These are phyloP conservation scores for Pseudomyrmex cubaensis DNA, from an alignment of 1,140 invertebrate genomes.

Conservation along the genomic window DNA sequence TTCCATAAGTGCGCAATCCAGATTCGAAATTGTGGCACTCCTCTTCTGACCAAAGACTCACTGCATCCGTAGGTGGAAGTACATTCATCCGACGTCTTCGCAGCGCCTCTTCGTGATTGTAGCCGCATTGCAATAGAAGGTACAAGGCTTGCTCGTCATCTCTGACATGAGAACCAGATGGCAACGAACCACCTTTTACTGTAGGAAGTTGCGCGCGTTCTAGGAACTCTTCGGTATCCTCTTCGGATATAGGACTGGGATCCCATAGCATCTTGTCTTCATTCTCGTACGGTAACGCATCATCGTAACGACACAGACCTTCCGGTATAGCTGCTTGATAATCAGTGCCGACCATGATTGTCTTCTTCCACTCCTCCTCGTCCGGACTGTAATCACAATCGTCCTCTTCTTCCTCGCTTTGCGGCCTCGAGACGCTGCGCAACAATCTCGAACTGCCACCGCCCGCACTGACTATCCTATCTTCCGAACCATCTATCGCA, in stretches of 20 bases:
- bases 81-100: constrained; percentile 93
- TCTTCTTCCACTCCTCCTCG: constrained; percentile 93
- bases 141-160: constrained; percentile 98
- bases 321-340: constrained; percentile 98
- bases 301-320: constrained; percentile 95
- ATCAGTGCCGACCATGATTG: constrained; percentile 97
- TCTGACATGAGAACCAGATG: constrained; percentile 92
- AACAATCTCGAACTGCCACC: constrained; percentile 83
- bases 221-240: constrained; percentile 93
- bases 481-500: constrained; percentile 71
- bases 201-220: constrained; percentile 88
- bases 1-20: constrained; percentile 96
- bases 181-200: constrained; percentile 87
- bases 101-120: constrained; percentile 97
- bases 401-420: constrained; percentile 90
- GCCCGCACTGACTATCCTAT: constrained; percentile 68
- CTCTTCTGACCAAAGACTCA: constrained; percentile 98
- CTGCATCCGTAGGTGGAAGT: constrained; percentile 89
- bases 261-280: constrained; percentile 98
- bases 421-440: constrained; percentile 87
- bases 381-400: constrained; percentile 91
- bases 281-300: constrained; percentile 97
- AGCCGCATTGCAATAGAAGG: constrained; percentile 96
- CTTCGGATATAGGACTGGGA: constrained; percentile 90
- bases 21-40: constrained; percentile 99